phyloP scores from a whole-genome alignment of 2,797 vertebrate species.

The Myoxocephalus aenaeus region DNA sequence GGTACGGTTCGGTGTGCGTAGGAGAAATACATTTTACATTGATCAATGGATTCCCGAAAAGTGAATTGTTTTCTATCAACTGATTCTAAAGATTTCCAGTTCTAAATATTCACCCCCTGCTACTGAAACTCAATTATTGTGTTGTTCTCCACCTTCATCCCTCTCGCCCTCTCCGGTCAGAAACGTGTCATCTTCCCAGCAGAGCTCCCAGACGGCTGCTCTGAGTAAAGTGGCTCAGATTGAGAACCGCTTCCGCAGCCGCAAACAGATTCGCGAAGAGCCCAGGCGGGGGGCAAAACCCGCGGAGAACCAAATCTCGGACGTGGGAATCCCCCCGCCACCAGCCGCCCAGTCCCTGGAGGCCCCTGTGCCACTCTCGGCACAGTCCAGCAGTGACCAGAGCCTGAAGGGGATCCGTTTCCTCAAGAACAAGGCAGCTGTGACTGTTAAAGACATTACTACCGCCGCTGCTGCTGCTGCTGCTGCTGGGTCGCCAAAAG shows the following conservation, averaged over 20 bases:
- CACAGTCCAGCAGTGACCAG: slow-evolving; percentile 49
- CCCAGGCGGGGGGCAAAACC: background rate
- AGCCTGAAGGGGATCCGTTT: slow-evolving; percentile 63
- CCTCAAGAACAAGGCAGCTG: slow-evolving; percentile 73
- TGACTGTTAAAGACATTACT: background rate
- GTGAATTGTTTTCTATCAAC: background rate
- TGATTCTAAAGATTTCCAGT: background rate
- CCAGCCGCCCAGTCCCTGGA: slow-evolving; percentile 5
- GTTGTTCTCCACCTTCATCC: background rate
- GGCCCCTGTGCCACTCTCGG: slow-evolving; percentile 15
- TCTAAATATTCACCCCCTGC: background rate
- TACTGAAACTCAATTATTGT: background rate
- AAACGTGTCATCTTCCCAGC: slow-evolving; percentile 42
- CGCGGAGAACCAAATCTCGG: background rate
- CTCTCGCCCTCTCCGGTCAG: slow-evolving; percentile 41
- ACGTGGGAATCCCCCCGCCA: background rate
- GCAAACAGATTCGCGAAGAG: slow-evolving; percentile 33
- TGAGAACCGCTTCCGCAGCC: slow-evolving; percentile 79
- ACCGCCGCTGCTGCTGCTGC: background rate
- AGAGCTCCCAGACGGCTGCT: slow-evolving; percentile 67
- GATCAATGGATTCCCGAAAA: background rate
- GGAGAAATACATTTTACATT: background rate
- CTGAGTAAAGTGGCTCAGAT: slow-evolving; percentile 82
- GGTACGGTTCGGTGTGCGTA: slow-evolving; percentile 21
- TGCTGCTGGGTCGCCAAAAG: background rate